These are phyloP conservation scores for Neogobius melanostomus DNA, from an alignment of 2,113 vertebrate genomes.

Conservation along the genomic window DNA sequence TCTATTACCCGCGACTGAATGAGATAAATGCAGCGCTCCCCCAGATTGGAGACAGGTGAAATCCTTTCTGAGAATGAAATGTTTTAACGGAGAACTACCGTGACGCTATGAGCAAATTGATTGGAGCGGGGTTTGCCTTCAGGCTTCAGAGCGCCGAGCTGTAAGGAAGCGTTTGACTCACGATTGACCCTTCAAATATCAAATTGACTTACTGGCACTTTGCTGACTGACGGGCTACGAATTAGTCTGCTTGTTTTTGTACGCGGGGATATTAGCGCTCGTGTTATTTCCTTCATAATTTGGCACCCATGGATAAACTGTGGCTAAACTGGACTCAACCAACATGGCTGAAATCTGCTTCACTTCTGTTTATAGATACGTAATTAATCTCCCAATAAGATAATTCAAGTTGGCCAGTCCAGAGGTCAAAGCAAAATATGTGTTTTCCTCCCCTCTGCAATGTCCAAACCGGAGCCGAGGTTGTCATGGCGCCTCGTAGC, in stretches of 20 bases:
- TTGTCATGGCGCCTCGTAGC: conserved; percentile 50
- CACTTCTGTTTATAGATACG: no score
- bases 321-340: no score
- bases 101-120: conserved; percentile 28
- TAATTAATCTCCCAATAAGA: no score
- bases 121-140: conserved; percentile 13
- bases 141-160: conserved; percentile 7
- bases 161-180: conserved; percentile 6
- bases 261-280: no score
- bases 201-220: conserved; percentile 22
- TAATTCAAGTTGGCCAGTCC: not conserved
- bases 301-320: no score
- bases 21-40: conserved; percentile 1
- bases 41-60: conserved; percentile 9
- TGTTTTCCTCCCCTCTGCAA: conserved; percentile 14
- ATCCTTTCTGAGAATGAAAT: conserved; percentile 1
- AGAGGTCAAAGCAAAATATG: not conserved
- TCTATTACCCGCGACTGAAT: conserved; percentile 19
- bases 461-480: conserved; percentile 44
- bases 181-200: conserved; percentile 37
- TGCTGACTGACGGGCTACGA: conserved; percentile 28
- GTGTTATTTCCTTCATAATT: no score
- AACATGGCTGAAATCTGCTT: no score
- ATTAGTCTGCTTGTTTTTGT: no score
- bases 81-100: conserved; percentile 23